Evolutionary conservation across 2,113 vertebrate species (phyloP).

Genomic region (Hymenochirus boettgeri): DNA sequence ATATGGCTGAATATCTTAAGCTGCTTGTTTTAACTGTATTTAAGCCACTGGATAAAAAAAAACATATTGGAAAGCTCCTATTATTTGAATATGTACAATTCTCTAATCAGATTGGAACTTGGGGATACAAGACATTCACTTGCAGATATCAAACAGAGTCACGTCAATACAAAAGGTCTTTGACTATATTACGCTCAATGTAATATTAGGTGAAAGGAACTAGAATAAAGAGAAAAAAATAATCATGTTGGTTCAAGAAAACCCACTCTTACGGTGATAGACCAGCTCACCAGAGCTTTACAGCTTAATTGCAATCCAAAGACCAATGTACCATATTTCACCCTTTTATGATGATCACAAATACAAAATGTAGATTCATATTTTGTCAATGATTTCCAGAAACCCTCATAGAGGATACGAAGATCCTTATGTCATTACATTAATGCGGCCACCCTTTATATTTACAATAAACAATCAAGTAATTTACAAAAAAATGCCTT

Average conservation of each 20-base stretch:
- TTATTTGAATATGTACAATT: too few relatives aligned
- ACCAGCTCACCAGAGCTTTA: neutral
- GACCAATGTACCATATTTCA: too few relatives aligned
- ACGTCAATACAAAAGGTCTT: too few relatives aligned
- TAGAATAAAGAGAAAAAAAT: neutral
- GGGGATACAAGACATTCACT: too few relatives aligned
- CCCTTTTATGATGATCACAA: constrained; percentile 1
- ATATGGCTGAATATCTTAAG: too few relatives aligned
- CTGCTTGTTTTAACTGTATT: too few relatives aligned
- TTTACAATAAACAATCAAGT: constrained; percentile 49
- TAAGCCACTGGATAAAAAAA: too few relatives aligned
- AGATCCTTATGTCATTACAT: constrained; percentile 54
- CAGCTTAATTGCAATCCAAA: neutral
- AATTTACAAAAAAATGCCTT: constrained; percentile 60
- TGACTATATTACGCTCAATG: too few relatives aligned
- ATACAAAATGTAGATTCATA: neutral
- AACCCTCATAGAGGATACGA: constrained; percentile 1
- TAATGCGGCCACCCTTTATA: constrained; percentile 36
- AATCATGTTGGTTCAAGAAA: neutral
- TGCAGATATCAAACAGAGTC: too few relatives aligned
- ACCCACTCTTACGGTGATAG: neutral
- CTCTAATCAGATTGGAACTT: too few relatives aligned
- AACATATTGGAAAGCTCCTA: too few relatives aligned
- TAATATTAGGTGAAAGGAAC: too few relatives aligned
- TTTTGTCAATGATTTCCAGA: constrained; percentile 3